Base-by-base conservation (phyloP, 2,797 vertebrate species). In the Anomalospiza imberbis region DNA sequence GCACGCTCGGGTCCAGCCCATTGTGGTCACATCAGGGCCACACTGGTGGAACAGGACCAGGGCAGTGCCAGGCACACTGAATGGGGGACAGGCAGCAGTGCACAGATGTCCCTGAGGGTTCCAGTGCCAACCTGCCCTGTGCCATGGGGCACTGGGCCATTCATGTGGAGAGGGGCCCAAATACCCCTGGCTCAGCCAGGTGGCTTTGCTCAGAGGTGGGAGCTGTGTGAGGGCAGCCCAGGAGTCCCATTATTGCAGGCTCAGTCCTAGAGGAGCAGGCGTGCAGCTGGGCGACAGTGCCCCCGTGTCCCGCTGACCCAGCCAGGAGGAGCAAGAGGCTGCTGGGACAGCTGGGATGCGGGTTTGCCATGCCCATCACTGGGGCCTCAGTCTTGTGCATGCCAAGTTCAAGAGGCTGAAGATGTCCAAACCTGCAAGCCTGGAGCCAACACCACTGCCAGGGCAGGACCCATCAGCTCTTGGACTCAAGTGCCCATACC, bases 1-100 rank as follows among this genome's bases (percentile, higher is more conserved):
- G 21, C n/a, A 44, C 0, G 0, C 31, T 32, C 0, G 1, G 65
- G 40, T 67, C 48, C 61, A 55, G 50, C 31, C 53, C 16, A 7
- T 3, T 47, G 42, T 5, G 1, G 26, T 48, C 44, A 28, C 18
- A 2, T 24, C 0, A 1, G 57, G 20, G 28, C 65, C 12, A 2
- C 1, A 5, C 24, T 17, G 40, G 21, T 70, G 58, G 44, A 73
- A 12, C 50, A 57, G 45, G 38, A 34, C 40, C 48, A n/a, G 54
- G 57, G 22, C 9, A 17, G 16, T 11, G 17, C 38, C 28, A 32
- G 70, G 42, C 18, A 16, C 3, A 3, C 17, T 18, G 34, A 61
- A 29, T 3, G 8, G 48, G 24, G 17, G 19, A 50, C 0, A 3
- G 40, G 54, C 17, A 75, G 13, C 5, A 20, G 40, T 45, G 44